phyloP scores from a whole-genome alignment of 2,888 invertebrate genomes.

The Acleris holmiana region DNA sequence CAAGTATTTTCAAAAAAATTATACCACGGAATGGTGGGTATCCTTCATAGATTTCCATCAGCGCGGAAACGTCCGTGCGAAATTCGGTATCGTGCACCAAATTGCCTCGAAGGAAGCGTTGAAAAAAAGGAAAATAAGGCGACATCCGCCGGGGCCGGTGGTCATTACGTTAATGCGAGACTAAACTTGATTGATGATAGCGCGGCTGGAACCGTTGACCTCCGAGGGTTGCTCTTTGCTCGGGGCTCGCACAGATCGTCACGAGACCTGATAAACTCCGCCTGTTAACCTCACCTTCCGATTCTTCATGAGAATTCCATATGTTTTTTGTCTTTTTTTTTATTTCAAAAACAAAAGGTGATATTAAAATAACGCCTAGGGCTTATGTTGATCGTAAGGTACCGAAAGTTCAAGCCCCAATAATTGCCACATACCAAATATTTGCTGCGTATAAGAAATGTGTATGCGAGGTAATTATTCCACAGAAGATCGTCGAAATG shows the following conservation, averaged over 20 bases:
- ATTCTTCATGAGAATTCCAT: neutral
- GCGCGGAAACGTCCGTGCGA: conserved; percentile 69
- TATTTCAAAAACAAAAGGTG: neutral
- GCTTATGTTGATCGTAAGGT: too few relatives aligned
- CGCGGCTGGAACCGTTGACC: conserved; percentile 57
- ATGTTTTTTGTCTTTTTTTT: neutral
- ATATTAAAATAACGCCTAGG: neutral
- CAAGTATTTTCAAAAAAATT: conserved; percentile 42
- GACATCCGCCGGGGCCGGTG: conserved; percentile 77
- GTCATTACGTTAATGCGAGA: conserved; percentile 84
- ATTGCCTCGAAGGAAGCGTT: conserved; percentile 61
- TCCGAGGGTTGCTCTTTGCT: conserved; percentile 39
- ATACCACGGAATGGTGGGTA: conserved; percentile 55
- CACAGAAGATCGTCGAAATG: too few relatives aligned
- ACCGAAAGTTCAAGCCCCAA: too few relatives aligned
- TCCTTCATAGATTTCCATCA: conserved; percentile 80
- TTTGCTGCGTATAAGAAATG: too few relatives aligned
- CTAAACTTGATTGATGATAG: conserved; percentile 82
- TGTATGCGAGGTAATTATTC: too few relatives aligned
- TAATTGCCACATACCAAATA: too few relatives aligned
- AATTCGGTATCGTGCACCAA: conserved; percentile 73
- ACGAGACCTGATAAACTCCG: conserved; percentile 14
- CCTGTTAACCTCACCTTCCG: neutral
- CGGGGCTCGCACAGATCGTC: conserved; percentile 5
- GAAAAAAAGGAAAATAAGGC: conserved; percentile 78